Evolutionary conservation across 2,888 invertebrate genomes (phyloP).

Genomic region (Melinaea marsaeus): DNA sequence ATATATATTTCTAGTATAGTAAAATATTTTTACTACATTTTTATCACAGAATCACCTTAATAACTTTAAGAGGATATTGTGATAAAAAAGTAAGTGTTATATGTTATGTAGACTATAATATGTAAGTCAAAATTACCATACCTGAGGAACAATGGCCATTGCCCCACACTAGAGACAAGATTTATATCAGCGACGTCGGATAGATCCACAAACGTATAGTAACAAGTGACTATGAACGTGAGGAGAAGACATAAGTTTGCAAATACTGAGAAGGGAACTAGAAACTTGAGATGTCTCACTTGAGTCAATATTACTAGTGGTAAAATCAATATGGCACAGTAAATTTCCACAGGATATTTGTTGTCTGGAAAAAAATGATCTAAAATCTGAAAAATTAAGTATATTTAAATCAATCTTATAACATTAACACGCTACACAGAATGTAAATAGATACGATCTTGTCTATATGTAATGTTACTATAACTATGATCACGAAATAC

Average conservation of each 20-base stretch:
- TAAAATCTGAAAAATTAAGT: conserved; percentile 69
- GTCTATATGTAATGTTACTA: too few relatives aligned
- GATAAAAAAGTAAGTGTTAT: too few relatives aligned
- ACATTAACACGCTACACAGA: background rate
- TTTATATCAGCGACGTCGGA: conserved; percentile 49
- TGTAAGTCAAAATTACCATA: too few relatives aligned
- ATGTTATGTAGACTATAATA: too few relatives aligned
- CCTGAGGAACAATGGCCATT: conserved; percentile 68
- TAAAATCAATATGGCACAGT: conserved; percentile 81
- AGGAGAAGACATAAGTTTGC: conserved; percentile 89
- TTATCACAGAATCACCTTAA: too few relatives aligned
- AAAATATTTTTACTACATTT: too few relatives aligned
- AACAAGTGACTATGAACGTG: conserved; percentile 88
- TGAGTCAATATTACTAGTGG: conserved; percentile 85
- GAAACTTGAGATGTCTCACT: conserved; percentile 83
- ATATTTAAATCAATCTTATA: background rate
- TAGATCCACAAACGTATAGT: conserved; percentile 83
- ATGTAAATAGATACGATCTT: too few relatives aligned
- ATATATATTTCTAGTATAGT: too few relatives aligned
- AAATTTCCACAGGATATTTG: conserved; percentile 76
- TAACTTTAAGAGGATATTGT: too few relatives aligned
- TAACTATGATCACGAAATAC: too few relatives aligned
- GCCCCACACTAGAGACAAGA: conserved; percentile 61
- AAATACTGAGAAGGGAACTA: conserved; percentile 92
- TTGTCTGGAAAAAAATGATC: conserved; percentile 55